Percentiles rank a stretch among this genome's conserved stretches.
These are phyloP conservation scores for Clamator glandarius DNA, from an alignment of 2,797 vertebrate genomes.

Conservation along the genomic window DNA sequence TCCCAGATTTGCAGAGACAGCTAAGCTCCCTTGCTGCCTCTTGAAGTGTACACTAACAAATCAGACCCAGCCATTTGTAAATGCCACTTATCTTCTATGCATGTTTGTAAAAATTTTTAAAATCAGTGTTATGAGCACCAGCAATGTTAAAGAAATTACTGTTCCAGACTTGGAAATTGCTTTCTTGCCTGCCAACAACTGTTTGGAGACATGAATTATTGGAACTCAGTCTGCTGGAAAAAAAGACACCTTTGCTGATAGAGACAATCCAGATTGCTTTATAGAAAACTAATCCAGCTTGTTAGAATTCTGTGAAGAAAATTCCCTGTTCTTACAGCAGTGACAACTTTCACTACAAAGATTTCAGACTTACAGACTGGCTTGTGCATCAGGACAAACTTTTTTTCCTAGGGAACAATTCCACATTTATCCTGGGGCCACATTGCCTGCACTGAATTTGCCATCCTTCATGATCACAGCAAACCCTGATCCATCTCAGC, in stretches of 20 bases:
- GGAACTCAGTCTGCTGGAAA: constrained; percentile 4
- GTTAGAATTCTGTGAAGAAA: background rate
- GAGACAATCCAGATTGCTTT: background rate
- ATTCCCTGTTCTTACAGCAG: background rate
- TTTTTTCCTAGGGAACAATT: background rate
- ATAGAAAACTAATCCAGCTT: background rate
- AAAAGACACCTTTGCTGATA: background rate
- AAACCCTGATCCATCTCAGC: background rate
- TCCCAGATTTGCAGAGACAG: background rate
- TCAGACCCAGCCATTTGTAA: background rate
- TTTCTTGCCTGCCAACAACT: background rate
- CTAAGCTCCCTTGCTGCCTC: background rate
- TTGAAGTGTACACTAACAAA: background rate
- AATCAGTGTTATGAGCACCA: background rate
- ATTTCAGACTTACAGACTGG: background rate
- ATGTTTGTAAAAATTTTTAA: background rate
- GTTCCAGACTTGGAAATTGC: background rate
- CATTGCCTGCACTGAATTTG: background rate
- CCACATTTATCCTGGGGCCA: background rate
- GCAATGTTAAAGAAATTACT: background rate
- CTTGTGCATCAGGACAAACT: background rate
- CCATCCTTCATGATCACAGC: background rate
- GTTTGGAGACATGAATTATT: background rate
- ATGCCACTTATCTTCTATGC: background rate
- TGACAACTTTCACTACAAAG: background rate